phyloP scores from a whole-genome alignment of 2,888 invertebrate species.

The Drosophila cognata region DNA sequence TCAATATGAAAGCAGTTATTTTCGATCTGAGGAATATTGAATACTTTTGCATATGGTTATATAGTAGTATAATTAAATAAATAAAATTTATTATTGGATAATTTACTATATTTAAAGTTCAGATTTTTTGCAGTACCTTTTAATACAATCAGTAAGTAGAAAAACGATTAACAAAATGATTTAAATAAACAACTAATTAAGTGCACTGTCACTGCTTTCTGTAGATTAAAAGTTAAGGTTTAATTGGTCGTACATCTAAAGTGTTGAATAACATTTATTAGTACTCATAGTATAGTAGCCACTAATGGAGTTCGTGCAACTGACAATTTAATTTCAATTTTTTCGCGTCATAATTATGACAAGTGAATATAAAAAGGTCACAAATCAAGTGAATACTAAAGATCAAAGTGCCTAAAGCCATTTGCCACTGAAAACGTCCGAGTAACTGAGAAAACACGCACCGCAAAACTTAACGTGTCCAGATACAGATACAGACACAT shows the following conservation, averaged over 20 bases:
- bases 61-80: not conserved
- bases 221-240: not conserved
- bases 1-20: not conserved
- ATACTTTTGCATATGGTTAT: not conserved
- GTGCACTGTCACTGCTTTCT: not conserved
- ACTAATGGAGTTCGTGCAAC: constrained; percentile 19
- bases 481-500: constrained; percentile 4
- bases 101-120: not conserved
- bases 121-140: not conserved
- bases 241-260: constrained; percentile 4
- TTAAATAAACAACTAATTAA: not conserved
- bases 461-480: constrained; percentile 8
- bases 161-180: not conserved
- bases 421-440: constrained; percentile 20
- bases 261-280: constrained; percentile 4
- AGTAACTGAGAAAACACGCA: constrained; percentile 48
- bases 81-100: not conserved
- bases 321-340: constrained; percentile 30
- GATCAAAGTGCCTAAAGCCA: constrained; percentile 48
- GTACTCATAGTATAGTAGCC: constrained; percentile 7
- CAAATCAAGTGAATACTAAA: constrained; percentile 24
- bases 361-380: constrained; percentile 17
- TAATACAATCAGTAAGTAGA: not conserved
- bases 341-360: constrained; percentile 50
- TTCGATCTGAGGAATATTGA: not conserved